Conservation (phyloP, 2,888 invertebrate species). For the Agriopis marginaria region DNA sequence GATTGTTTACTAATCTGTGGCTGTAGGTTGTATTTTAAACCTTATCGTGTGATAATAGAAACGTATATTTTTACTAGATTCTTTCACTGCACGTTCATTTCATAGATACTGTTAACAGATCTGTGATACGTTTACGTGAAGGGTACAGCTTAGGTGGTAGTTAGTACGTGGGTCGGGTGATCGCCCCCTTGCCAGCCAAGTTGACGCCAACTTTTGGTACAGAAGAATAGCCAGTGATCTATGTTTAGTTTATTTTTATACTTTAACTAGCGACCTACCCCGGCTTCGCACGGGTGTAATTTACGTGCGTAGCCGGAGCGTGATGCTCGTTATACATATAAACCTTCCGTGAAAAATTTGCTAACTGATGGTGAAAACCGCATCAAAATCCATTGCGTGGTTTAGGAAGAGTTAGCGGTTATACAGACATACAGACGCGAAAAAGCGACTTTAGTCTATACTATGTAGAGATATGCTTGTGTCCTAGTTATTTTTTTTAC, state of each 20-base stretch:
- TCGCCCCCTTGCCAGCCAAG: slow-evolving; percentile 14
- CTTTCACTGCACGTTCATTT: background rate
- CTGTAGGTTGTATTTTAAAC: slow-evolving; percentile 4
- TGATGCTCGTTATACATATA: too few species aligned
- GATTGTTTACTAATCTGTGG: slow-evolving; percentile 8
- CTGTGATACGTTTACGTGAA: background rate
- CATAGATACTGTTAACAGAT: background rate
- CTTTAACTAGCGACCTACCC: too few species aligned
- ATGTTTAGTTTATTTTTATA: background rate
- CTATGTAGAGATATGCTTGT: too few species aligned
- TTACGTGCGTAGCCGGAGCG: too few species aligned
- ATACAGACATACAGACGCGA: too few species aligned
- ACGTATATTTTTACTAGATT: background rate
- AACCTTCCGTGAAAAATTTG: too few species aligned
- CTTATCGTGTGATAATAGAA: background rate
- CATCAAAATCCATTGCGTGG: too few species aligned
- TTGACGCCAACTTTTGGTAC: slow-evolving; percentile 20
- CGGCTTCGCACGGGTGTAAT: too few species aligned
- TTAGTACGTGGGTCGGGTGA: background rate
- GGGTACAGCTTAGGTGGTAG: background rate
- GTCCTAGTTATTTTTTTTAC: too few species aligned
- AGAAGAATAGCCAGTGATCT: background rate
- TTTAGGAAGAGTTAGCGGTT: too few species aligned
- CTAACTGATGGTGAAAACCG: too few species aligned
- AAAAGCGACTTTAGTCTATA: too few species aligned